phyloP scores from a whole-genome alignment of 2,113 vertebrate species.

The Sapajus apella region DNA sequence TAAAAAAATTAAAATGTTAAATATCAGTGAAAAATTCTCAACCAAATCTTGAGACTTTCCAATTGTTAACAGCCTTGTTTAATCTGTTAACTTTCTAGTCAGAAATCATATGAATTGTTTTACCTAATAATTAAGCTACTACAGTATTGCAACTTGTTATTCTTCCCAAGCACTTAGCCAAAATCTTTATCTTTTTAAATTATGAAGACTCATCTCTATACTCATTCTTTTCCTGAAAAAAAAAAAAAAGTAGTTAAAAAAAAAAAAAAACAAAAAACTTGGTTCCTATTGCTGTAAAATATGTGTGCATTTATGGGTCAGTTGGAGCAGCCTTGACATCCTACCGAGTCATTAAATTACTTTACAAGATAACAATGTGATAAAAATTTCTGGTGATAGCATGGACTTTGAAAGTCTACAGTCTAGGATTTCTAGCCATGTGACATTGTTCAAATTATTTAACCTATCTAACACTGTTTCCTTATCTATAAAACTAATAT shows the following conservation, averaged over 20 bases:
- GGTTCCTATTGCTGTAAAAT: not conserved
- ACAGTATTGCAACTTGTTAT: not conserved
- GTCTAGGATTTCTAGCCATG: not conserved
- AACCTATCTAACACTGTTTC: not conserved
- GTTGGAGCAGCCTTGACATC: not conserved
- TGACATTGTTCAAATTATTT: not conserved
- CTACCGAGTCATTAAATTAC: not conserved
- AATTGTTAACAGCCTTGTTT: not conserved
- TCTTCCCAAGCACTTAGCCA: not conserved
- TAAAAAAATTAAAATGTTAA: not conserved
- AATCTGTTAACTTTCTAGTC: not conserved
- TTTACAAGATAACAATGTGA: slow-evolving; percentile 2
- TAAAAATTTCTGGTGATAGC: not conserved
- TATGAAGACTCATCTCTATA: not conserved
- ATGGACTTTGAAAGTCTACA: slow-evolving; percentile 14
- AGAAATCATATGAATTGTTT: not conserved
- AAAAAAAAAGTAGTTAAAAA: not conserved
- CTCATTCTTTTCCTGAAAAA: not conserved
- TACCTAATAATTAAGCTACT: not conserved
- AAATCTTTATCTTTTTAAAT: slow-evolving; percentile 13
- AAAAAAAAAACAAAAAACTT: not conserved
- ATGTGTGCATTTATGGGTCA: not conserved
- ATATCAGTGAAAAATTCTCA: not conserved
- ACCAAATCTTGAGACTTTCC: not conserved
- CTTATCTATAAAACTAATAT: not conserved